Evolutionary conservation across 2,888 invertebrate species (phyloP).

Genomic region (Coremacera marginata): DNA sequence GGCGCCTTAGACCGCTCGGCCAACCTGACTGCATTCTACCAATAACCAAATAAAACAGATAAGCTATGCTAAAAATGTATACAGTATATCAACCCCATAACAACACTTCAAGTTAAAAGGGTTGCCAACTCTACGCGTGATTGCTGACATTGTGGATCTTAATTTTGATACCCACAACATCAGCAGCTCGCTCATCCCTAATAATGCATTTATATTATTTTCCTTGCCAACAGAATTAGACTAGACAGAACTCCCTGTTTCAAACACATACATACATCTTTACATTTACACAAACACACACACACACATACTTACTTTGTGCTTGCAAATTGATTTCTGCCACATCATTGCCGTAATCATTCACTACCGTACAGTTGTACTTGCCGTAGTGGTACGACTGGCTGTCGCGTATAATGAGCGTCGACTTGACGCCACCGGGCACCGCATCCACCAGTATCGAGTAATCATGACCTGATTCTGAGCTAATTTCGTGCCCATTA

Average conservation of each 20-base stretch:
- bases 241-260: too few relatives aligned
- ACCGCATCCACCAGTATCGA: constrained; percentile 81
- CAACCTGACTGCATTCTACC: constrained; percentile 73
- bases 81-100: neutral
- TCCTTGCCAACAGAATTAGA: too few relatives aligned
- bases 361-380: constrained; percentile 94
- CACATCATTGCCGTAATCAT: constrained; percentile 89
- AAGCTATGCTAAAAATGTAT: neutral
- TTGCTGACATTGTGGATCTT: too few relatives aligned
- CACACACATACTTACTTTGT: constrained; percentile 79
- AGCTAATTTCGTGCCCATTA: constrained; percentile 85
- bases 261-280: too few relatives aligned
- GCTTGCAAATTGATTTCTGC: constrained; percentile 86
- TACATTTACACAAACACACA: too few relatives aligned
- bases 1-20: constrained; percentile 85
- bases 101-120: neutral
- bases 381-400: constrained; percentile 89
- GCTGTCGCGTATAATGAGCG: constrained; percentile 89
- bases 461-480: constrained; percentile 79
- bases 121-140: neutral
- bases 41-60: neutral
- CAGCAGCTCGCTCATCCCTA: too few relatives aligned
- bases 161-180: too few relatives aligned
- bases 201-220: too few relatives aligned
- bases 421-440: constrained; percentile 86